Conservation (phyloP, 2,113 vertebrate genomes). For the Pedetes capensis region DNA sequence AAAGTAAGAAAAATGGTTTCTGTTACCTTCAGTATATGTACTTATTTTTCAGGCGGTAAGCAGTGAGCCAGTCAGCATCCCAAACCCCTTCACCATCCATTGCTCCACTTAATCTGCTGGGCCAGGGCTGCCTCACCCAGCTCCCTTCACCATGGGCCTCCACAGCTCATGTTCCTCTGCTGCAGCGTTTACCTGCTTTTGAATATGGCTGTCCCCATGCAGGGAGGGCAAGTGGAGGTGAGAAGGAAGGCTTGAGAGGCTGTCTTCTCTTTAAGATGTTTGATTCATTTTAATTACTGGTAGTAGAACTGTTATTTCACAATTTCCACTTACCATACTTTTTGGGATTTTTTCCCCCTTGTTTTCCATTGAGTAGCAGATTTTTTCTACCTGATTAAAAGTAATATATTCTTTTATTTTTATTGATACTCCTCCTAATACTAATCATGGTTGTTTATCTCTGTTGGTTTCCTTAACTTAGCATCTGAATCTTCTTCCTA, state of each 20-base stretch:
- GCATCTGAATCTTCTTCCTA: not conserved
- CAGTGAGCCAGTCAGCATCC: not conserved
- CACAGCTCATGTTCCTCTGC: too few species aligned
- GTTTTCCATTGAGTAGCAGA: not conserved
- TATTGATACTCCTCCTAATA: not conserved
- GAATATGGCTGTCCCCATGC: too few species aligned
- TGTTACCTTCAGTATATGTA: not conserved
- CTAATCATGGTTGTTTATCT: not conserved
- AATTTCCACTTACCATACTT: not conserved
- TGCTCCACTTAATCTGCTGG: not conserved
- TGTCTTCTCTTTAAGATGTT: not conserved
- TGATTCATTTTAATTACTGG: not conserved
- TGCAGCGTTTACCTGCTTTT: not conserved
- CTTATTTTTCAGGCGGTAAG: not conserved
- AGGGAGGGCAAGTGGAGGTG: not conserved
- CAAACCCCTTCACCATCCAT: not conserved
- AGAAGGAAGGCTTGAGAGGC: not conserved
- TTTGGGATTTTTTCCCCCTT: too few species aligned
- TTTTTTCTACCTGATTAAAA: slow-evolving; percentile 20
- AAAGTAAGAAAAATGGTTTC: not conserved
- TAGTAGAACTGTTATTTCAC: not conserved
- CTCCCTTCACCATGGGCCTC: too few species aligned
- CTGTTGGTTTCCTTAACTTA: not conserved
- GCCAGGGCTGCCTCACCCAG: not conserved
- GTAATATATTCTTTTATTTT: not conserved